Percentiles rank a stretch among this genome's conserved stretches.
phyloP scores from a whole-genome alignment of 2,113 vertebrate species.

The Sinocyclocheilus grahami region DNA sequence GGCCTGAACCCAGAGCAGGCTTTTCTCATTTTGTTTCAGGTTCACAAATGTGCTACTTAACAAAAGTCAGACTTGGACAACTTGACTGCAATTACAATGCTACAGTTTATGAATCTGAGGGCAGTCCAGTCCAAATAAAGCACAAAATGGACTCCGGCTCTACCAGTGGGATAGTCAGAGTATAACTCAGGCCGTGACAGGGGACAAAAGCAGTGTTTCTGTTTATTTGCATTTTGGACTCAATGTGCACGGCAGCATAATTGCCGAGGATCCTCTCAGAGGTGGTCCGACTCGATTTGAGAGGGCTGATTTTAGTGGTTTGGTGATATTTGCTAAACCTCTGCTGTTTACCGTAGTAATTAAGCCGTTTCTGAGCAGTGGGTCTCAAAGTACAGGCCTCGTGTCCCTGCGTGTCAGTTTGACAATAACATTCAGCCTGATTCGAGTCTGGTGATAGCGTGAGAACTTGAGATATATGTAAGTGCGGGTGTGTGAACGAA shows the following conservation, averaged over 20 bases:
- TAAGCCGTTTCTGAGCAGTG: slow-evolving; percentile 32
- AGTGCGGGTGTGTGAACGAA: slow-evolving; percentile 40
- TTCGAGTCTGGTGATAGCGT: slow-evolving; percentile 61
- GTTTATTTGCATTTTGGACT: slow-evolving; percentile 30
- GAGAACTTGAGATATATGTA: slow-evolving; percentile 56
- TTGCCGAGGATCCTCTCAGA: slow-evolving; percentile 33
- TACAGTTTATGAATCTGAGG: slow-evolving; percentile 42
- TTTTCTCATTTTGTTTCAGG: slow-evolving; percentile 12
- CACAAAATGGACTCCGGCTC: background rate
- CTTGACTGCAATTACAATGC: slow-evolving; percentile 31
- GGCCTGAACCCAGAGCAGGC: background rate
- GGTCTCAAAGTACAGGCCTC: background rate
- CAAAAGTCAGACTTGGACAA: slow-evolving; percentile 25
- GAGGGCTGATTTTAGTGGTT: background rate
- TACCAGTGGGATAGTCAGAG: background rate
- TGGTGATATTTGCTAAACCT: slow-evolving; percentile 43
- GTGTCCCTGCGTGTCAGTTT: slow-evolving; percentile 51
- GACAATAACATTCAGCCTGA: slow-evolving; percentile 62
- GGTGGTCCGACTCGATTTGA: slow-evolving; percentile 25
- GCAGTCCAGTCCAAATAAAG: slow-evolving; percentile 43
- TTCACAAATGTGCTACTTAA: slow-evolving; percentile 24
- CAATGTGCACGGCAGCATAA: slow-evolving; percentile 19
- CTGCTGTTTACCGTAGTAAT: slow-evolving; percentile 31
- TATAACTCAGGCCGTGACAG: slow-evolving; percentile 15
- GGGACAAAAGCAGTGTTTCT: slow-evolving; percentile 18